phyloP scores from a whole-genome alignment of 1,140 invertebrate species.

The Eumaeus atala region DNA sequence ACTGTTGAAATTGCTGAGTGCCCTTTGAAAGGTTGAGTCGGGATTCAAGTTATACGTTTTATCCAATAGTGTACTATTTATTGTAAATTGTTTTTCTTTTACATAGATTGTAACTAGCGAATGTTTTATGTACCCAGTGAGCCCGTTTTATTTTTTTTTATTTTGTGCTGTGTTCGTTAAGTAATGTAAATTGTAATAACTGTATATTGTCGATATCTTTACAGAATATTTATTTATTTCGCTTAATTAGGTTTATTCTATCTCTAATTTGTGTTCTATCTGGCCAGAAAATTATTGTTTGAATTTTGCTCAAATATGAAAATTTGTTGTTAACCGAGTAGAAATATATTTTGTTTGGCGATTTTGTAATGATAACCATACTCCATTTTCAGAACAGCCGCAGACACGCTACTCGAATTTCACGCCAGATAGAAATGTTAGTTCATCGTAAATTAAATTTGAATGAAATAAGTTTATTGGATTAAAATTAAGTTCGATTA shows the following conservation, averaged over 20 bases:
- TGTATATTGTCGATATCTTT: conserved; percentile 71
- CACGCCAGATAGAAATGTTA: conserved; percentile 8
- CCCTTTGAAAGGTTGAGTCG: conserved; percentile 42
- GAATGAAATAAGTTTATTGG: conserved; percentile 10
- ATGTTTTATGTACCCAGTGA: conserved; percentile 61
- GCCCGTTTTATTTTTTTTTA: conserved; percentile 54
- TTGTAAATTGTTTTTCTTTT: conserved; percentile 63
- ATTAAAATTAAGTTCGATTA: conserved; percentile 60
- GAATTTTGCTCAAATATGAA: conserved; percentile 60
- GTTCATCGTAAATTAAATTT: background rate
- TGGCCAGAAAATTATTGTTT: conserved; percentile 63
- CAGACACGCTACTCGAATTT: conserved; percentile 2
- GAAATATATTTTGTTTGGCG: conserved; percentile 12
- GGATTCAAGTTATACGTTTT: conserved; percentile 64
- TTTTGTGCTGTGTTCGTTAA: conserved; percentile 73
- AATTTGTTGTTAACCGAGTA: conserved; percentile 20
- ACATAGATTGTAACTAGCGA: conserved; percentile 63
- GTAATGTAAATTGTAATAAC: conserved; percentile 71
- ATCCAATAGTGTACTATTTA: conserved; percentile 61
- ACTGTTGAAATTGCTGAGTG: conserved; percentile 40
- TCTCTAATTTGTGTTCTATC: conserved; percentile 51
- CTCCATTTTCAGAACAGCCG: background rate
- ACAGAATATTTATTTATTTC: conserved; percentile 71
- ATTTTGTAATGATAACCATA: background rate
- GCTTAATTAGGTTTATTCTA: conserved; percentile 59